phyloP scores from a whole-genome alignment of 2,888 invertebrate genomes.

The Nomada lathburiana region DNA sequence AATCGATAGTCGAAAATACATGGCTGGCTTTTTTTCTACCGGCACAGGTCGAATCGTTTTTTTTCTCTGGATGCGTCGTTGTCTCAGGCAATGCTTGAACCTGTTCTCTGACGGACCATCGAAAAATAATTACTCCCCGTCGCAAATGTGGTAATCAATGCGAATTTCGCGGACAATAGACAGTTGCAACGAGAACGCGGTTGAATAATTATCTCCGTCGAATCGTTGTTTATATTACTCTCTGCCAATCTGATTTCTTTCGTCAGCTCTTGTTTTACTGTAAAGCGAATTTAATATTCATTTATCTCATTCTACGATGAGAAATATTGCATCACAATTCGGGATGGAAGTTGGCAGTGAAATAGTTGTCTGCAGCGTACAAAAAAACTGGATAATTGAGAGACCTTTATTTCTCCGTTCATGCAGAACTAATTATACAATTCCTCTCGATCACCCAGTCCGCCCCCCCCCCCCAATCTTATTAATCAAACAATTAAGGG shows the following conservation, averaged over 20 bases:
- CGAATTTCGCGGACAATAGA: conserved; percentile 30
- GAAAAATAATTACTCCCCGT: conserved; percentile 16
- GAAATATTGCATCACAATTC: no score
- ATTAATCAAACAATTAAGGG: no score
- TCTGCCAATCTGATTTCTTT: not conserved
- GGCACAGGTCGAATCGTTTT: not conserved
- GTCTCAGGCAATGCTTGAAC: conserved; percentile 40
- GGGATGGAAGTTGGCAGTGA: no score
- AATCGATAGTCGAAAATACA: conserved; percentile 19
- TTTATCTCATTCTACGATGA: no score
- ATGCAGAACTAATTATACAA: no score
- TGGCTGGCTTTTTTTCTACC: not conserved
- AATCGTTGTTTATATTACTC: not conserved
- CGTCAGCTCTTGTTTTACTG: not conserved
- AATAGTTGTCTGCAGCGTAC: no score
- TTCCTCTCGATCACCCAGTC: no score
- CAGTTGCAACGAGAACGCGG: not conserved
- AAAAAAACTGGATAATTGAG: no score
- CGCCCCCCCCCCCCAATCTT: no score
- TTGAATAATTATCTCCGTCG: conserved; percentile 8
- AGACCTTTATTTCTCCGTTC: no score
- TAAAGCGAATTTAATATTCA: no score
- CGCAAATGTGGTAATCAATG: conserved; percentile 25
- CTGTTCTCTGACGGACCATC: conserved; percentile 1
- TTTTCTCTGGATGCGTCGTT: conserved; percentile 8